These are phyloP conservation scores for Pinctada fucata DNA, from an alignment of 2,888 invertebrate genomes.

Conservation along the genomic window DNA sequence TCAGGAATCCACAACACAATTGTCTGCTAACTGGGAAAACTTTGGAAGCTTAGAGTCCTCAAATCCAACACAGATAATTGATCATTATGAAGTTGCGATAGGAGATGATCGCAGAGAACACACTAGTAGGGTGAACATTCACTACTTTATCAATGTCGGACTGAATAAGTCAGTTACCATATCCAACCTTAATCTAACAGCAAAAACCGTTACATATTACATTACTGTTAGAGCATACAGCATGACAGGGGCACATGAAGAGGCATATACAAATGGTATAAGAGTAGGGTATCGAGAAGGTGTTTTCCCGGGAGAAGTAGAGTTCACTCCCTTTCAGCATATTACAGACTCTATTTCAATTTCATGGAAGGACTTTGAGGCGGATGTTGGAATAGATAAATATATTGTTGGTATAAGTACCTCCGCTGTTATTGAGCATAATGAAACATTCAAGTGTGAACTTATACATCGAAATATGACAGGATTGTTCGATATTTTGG, in stretches of 20 bases:
- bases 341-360: slow-evolving; percentile 39
- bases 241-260: slow-evolving; percentile 55
- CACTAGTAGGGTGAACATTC: slow-evolving; percentile 56
- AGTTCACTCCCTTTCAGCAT: slow-evolving; percentile 38
- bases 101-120: slow-evolving; percentile 60
- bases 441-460: slow-evolving; percentile 32
- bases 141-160: slow-evolving; percentile 59
- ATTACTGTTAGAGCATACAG: slow-evolving; percentile 62
- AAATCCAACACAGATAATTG: slow-evolving; percentile 52
- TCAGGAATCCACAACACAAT: slow-evolving; percentile 48
- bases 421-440: slow-evolving; percentile 12
- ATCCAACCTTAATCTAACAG: slow-evolving; percentile 53
- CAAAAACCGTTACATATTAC: slow-evolving; percentile 57
- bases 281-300: slow-evolving; percentile 51
- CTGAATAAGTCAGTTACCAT: slow-evolving; percentile 57
- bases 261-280: slow-evolving; percentile 61
- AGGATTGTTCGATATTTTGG: slow-evolving; percentile 32
- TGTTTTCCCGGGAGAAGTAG: slow-evolving; percentile 45
- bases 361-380: slow-evolving; percentile 51
- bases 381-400: slow-evolving; percentile 52
- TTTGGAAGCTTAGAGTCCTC: slow-evolving; percentile 51
- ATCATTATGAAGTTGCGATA: slow-evolving; percentile 61
- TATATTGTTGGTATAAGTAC: slow-evolving; percentile 49
- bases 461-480: slow-evolving; percentile 14
- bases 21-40: slow-evolving; percentile 60